Evolutionary conservation across 2,797 vertebrate genomes (phyloP).

Genomic region (Sebastes kiyomatsui): DNA sequence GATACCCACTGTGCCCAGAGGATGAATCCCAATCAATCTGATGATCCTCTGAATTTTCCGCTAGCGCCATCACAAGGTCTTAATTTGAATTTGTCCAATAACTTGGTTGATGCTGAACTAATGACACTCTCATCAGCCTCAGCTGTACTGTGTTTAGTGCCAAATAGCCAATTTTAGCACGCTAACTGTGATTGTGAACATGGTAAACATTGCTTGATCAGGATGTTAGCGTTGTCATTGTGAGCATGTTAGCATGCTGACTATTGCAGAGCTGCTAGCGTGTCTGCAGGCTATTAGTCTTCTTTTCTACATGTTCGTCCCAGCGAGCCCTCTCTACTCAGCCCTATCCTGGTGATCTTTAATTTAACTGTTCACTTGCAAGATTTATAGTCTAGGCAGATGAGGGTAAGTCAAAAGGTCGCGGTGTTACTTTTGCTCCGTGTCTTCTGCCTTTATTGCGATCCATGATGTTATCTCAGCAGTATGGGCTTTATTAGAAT

Average conservation of each 20-base stretch:
- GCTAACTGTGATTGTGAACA: neutral
- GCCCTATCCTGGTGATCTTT: neutral
- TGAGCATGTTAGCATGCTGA: neutral
- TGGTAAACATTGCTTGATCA: neutral
- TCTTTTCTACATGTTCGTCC: neutral
- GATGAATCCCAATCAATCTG: no score
- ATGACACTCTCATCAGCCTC: no score
- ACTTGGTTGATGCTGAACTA: no score
- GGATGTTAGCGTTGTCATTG: neutral
- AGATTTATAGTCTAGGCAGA: conserved; percentile 9
- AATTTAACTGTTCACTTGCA: neutral
- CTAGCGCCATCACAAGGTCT: no score
- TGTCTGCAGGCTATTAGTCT: no score
- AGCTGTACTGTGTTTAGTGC: no score
- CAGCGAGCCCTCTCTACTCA: neutral
- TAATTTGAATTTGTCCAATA: no score
- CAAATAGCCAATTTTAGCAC: neutral
- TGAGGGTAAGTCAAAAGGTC: conserved; percentile 17
- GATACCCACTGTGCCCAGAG: no score
- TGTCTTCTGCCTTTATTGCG: neutral
- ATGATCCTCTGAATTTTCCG: no score
- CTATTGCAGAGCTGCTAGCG: no score
- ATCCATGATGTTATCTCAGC: conserved; percentile 15
- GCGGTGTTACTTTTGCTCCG: neutral
- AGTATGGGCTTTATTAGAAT: conserved; percentile 4